Percentiles rank a stretch among this genome's conserved stretches.
These are phyloP conservation scores for Gila robusta DNA, from an alignment of 2,797 vertebrate species.

Conservation along the genomic window DNA sequence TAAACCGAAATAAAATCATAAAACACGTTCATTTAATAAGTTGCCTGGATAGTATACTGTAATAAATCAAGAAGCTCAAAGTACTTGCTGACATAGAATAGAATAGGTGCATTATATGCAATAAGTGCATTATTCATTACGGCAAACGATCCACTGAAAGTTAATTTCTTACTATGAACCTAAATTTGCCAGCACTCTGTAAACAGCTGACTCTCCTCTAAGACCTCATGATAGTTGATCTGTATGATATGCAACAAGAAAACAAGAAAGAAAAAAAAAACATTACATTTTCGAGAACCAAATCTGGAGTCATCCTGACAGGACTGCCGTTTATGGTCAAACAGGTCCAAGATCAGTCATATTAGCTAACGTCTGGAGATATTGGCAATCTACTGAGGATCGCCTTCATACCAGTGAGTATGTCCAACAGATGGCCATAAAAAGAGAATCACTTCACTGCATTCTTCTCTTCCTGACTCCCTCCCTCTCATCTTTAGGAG, in stretches of 20 bases:
- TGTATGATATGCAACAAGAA: background rate
- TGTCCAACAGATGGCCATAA: slow-evolving; percentile 46
- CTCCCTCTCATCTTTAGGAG: slow-evolving; percentile 34
- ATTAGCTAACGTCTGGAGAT: slow-evolving; percentile 26
- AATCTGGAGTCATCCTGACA: background rate
- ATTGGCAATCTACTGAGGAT: slow-evolving; percentile 13
- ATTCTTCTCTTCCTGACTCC: slow-evolving; percentile 31
- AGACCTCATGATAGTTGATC: background rate
- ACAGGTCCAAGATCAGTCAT: background rate
- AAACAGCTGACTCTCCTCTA: background rate
- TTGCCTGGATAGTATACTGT: background rate
- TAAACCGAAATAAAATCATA: background rate
- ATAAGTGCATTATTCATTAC: background rate
- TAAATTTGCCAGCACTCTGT: background rate
- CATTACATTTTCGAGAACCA: background rate
- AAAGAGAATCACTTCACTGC: slow-evolving; percentile 25
- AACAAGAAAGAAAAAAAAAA: background rate
- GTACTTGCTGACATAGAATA: background rate
- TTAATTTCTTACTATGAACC: slow-evolving; percentile 4
- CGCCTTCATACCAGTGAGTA: background rate
- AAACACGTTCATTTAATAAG: slow-evolving; percentile 4
- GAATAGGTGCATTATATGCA: background rate
- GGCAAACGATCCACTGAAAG: background rate
- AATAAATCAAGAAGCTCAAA: slow-evolving; percentile 9
- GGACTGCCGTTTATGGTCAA: slow-evolving; percentile 3